phyloP scores from a whole-genome alignment of 2,797 vertebrate genomes.

The Phyllotis vaccarum region DNA sequence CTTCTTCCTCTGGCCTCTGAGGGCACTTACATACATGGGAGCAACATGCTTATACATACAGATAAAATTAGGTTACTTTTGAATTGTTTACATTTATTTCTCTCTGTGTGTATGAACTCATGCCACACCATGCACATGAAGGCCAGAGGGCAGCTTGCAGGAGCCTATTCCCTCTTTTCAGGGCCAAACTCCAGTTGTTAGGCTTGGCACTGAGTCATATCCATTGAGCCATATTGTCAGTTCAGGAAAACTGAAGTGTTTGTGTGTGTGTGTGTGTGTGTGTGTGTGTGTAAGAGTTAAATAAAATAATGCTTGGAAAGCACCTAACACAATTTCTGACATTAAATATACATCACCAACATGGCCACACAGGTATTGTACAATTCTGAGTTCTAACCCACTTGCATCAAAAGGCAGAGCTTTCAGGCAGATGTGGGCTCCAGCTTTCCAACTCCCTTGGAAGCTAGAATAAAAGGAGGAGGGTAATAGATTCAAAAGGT shows the following conservation, averaged over 20 bases:
- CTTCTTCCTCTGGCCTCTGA: background rate
- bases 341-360: background rate
- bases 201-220: background rate
- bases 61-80: background rate
- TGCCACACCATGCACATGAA: no score
- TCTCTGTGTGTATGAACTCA: no score
- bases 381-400: slow-evolving; percentile 36
- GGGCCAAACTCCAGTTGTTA: background rate
- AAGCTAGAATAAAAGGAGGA: background rate
- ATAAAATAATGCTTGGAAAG: slow-evolving; percentile 37
- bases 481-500: background rate
- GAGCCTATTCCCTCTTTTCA: background rate
- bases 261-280: no score
- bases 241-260: background rate
- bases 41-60: background rate
- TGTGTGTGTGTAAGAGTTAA: background rate
- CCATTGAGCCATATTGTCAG: background rate
- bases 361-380: background rate
- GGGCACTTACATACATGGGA: background rate
- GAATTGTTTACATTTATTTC: background rate
- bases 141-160: background rate
- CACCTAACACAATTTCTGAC: background rate
- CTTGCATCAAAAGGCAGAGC: background rate
- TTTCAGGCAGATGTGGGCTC: background rate
- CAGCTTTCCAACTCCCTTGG: background rate